These are phyloP conservation scores for Ptychodera flava DNA, from an alignment of 35 echinoderm and acorn worm species.

Conservation along the genomic window DNA sequence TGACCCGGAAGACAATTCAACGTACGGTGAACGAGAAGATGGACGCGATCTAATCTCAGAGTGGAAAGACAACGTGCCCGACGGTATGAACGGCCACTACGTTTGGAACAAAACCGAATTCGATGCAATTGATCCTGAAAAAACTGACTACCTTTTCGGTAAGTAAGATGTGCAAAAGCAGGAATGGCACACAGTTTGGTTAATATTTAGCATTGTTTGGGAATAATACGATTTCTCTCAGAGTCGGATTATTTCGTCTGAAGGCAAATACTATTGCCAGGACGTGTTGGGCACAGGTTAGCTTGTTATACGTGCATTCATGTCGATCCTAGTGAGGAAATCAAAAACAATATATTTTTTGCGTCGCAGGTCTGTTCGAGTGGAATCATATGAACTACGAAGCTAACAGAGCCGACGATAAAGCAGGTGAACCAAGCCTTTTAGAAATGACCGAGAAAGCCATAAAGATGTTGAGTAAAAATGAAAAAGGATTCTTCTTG, in stretches of 20 bases:
- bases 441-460: slow-evolving; percentile 70
- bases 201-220: too few species aligned
- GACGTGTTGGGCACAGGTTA: too few species aligned
- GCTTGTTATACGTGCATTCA: too few species aligned
- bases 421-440: slow-evolving; percentile 42
- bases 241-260: too few species aligned
- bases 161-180: too few species aligned
- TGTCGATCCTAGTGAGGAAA: too few species aligned
- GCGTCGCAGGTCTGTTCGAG: slow-evolving; percentile 50
- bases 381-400: slow-evolving; percentile 60
- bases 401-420: slow-evolving; percentile 15
- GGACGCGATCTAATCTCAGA: slow-evolving; percentile 38
- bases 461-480: slow-evolving; percentile 50
- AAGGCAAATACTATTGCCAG: too few species aligned
- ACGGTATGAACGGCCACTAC: slow-evolving; percentile 6
- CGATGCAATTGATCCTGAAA: slow-evolving; percentile 5
- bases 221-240: too few species aligned
- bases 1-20: slow-evolving; percentile 17
- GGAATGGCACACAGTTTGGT: too few species aligned
- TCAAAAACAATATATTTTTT: too few species aligned
- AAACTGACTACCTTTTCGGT: slow-evolving; percentile 37
- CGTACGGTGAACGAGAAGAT: slow-evolving; percentile 24
- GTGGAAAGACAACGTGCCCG: slow-evolving; percentile 22
- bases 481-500: slow-evolving; percentile 53
- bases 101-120: slow-evolving; percentile 50